Evolutionary conservation across 2,888 invertebrate genomes (phyloP), one percentile per base, ranked within the genome.

Genomic region (Bugula neritina): DNA sequence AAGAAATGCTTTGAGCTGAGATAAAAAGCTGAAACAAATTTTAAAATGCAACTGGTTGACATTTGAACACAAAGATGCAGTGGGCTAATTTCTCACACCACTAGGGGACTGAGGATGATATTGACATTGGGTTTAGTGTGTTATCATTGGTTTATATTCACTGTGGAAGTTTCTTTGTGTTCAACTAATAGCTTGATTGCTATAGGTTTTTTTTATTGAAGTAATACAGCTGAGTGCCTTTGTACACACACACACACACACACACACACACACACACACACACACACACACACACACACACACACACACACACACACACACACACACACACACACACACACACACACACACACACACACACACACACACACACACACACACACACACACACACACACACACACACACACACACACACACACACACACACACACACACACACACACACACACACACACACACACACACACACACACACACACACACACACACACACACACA

Each of bases 261-360:
- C 52, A 52, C 21, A 52, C 52, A 52, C 21, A 52, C 52, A 52
- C 21, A 52, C 52, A 52, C 21, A 52, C 52, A 52, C 21, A 52
- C 52, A 52, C 21, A 52, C 52, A 52, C 21, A 52, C 52, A 52
- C 21, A 52, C 52, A 52, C 21, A 52, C 52, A 52, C 21, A 52
- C 52, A 52, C 21, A 52, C 52, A 52, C 21, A 72, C 76, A 1
- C 72, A 58, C 69, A 69, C 31, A 21, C 69, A 29, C 31, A 21
- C 69, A 29, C 31, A 34, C 69, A 69, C 31, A 21, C 27, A 23
- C 10, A 21, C 69, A 69, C 31, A 34, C 69, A 69, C 31, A 34
- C 69, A 69, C 31, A 34, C 69, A 69, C 23, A 29, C 69, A 69
- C 31, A 34, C 69, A 69, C 31, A 34, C 69, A 69, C 31, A 34